phyloP scores from a whole-genome alignment of 1,140 invertebrate genomes.

The Branchinecta lindahli region DNA sequence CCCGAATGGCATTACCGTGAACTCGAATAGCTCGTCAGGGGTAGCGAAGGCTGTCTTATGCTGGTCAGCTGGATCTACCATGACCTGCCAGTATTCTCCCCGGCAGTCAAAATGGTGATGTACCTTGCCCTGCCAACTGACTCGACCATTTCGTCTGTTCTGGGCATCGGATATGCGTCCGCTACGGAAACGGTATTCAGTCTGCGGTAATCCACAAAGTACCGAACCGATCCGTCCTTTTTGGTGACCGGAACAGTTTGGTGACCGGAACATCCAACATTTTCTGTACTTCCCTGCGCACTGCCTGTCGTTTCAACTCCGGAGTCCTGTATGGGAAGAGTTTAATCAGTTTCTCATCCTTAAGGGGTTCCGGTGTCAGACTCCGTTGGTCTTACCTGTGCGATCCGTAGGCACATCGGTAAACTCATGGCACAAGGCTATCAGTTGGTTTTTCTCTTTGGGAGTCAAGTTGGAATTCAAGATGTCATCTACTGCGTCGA shows the following conservation, averaged over 20 bases:
- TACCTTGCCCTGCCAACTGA: background rate
- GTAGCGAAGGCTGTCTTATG: slow-evolving; percentile 7
- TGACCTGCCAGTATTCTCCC: background rate
- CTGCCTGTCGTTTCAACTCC: background rate
- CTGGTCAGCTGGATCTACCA: background rate
- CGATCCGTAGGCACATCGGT: background rate
- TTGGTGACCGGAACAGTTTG: background rate
- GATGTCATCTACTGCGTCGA: background rate
- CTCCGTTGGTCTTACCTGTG: no score
- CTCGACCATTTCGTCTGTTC: background rate
- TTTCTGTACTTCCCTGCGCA: background rate
- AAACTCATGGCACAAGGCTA: no score
- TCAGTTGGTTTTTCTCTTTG: background rate
- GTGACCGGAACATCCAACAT: background rate
- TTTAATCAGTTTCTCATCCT: no score
- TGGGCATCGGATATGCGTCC: background rate
- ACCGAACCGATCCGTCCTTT: slow-evolving; percentile 3
- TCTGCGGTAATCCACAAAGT: background rate
- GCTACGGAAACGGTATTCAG: background rate
- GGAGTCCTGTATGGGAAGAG: background rate
- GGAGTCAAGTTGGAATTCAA: background rate
- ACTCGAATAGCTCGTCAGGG: background rate
- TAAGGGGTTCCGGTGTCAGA: no score
- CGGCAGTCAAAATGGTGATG: background rate
- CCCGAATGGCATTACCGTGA: background rate